Percentiles rank a stretch among this genome's conserved stretches.
Conservation (phyloP, 2,113 vertebrate genomes). For the Takifugu bimaculatus region DNA sequence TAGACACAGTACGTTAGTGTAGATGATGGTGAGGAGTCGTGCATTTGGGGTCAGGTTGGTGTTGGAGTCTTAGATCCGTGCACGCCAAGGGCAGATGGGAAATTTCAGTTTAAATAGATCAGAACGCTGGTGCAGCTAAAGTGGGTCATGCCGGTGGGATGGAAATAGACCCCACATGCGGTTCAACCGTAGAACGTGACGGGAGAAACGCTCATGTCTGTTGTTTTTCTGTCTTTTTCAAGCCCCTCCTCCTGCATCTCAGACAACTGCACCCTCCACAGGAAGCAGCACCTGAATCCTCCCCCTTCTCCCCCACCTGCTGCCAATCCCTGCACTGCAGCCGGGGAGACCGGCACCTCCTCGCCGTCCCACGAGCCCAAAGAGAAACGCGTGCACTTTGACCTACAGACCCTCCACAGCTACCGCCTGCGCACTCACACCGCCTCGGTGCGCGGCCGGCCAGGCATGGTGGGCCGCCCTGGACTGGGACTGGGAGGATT, state of each 20-base stretch:
- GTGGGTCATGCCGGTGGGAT: too few relatives aligned
- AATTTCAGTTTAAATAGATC: too few relatives aligned
- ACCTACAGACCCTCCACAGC: conserved; percentile 77
- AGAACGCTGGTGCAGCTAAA: too few relatives aligned
- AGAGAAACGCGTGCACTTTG: conserved; percentile 77
- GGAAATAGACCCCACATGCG: too few relatives aligned
- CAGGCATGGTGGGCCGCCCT: conserved; percentile 61
- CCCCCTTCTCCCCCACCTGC: conserved; percentile 59
- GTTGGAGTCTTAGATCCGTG: too few relatives aligned
- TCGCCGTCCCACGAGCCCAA: conserved; percentile 57
- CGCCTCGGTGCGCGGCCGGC: conserved; percentile 56
- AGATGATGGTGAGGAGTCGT: too few relatives aligned
- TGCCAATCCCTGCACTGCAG: conserved; percentile 27
- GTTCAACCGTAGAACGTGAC: background rate
- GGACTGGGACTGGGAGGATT: conserved; percentile 68
- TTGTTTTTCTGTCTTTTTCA: conserved; percentile 30
- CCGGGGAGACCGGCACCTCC: conserved; percentile 51
- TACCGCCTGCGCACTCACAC: conserved; percentile 72
- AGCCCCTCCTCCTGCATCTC: conserved; percentile 76
- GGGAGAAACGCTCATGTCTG: conserved; percentile 21
- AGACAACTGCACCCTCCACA: conserved; percentile 76
- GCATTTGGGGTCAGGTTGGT: too few relatives aligned
- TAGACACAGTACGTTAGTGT: too few relatives aligned
- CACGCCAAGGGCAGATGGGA: too few relatives aligned
- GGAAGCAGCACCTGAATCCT: conserved; percentile 66